Evolutionary conservation across 2,113 vertebrate species (phyloP).

Genomic region (Anguilla rostrata): DNA sequence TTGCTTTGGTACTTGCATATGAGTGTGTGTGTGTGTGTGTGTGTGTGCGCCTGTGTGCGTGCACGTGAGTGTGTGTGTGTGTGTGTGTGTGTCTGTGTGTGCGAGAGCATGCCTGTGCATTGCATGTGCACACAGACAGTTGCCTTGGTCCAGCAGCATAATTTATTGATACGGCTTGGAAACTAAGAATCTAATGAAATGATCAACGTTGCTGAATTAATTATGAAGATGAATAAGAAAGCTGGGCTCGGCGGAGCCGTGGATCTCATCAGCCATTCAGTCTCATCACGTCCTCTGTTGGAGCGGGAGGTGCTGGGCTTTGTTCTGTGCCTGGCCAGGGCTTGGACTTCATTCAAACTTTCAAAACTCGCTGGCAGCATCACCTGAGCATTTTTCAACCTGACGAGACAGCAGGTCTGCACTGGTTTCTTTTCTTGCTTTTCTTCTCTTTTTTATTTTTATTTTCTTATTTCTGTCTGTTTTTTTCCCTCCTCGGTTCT

Average conservation of each 20-base stretch:
- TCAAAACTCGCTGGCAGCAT: constrained; percentile 50
- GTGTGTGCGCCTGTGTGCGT: not conserved
- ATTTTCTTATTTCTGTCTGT: constrained; percentile 33
- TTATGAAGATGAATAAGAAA: constrained; percentile 97
- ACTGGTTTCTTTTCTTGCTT: constrained; percentile 59
- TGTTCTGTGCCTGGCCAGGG: constrained; percentile 70
- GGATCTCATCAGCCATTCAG: constrained; percentile 91
- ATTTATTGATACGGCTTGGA: constrained; percentile 93
- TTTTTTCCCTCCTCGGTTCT: constrained; percentile 12
- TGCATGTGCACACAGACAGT: constrained; percentile 71
- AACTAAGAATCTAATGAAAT: constrained; percentile 92
- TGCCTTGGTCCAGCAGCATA: constrained; percentile 83
- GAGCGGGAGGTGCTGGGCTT: constrained; percentile 74
- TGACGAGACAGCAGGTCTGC: constrained; percentile 56
- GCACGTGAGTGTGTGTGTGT: constrained; percentile 21
- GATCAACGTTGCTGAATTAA: constrained; percentile 99
- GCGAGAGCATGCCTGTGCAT: constrained; percentile 51
- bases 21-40: not conserved
- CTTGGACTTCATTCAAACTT: constrained; percentile 85
- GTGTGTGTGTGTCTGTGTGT: constrained; percentile 35
- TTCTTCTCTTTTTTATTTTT: constrained; percentile 54
- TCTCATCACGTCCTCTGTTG: constrained; percentile 84
- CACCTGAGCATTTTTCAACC: constrained; percentile 23
- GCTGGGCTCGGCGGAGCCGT: constrained; percentile 82
- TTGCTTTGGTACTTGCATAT: constrained; percentile 1